Conservation (phyloP, 2,113 vertebrate genomes). For the Diadophis punctatus region DNA sequence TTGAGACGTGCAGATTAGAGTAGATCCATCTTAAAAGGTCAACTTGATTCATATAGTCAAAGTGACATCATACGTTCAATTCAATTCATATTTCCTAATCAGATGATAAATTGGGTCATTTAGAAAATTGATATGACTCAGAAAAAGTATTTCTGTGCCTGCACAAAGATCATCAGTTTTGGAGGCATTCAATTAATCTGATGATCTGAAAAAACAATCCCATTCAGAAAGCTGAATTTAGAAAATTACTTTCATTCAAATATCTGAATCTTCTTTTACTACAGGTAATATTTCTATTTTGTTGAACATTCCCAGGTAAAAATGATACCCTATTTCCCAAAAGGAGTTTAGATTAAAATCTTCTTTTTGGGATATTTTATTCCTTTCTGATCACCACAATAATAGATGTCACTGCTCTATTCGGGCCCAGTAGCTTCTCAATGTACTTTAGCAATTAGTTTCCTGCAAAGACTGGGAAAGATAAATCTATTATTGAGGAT, state of each 20-base stretch:
- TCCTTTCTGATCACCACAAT: not conserved
- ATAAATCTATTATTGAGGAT: not conserved
- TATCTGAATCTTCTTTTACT: not conserved
- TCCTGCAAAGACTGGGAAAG: not conserved
- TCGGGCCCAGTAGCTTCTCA: too few species aligned
- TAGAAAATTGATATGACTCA: not conserved
- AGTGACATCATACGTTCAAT: not conserved
- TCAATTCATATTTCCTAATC: not conserved
- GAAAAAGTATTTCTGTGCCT: not conserved
- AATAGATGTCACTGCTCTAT: not conserved
- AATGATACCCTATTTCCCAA: not conserved
- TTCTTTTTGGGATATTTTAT: not conserved
- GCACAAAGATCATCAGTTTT: not conserved
- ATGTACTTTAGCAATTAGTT: not conserved
- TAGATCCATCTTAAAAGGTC: not conserved
- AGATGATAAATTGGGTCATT: not conserved
- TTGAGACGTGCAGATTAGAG: not conserved
- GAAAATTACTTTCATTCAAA: not conserved
- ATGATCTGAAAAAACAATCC: not conserved
- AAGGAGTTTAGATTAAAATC: not conserved
- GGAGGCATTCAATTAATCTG: not conserved
- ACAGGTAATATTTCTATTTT: not conserved
- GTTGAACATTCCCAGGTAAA: not conserved
- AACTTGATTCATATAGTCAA: not conserved
- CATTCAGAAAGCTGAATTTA: not conserved